Evolutionary conservation across 2,888 invertebrate species (phyloP).

Genomic region (Noctua fimbriata): DNA sequence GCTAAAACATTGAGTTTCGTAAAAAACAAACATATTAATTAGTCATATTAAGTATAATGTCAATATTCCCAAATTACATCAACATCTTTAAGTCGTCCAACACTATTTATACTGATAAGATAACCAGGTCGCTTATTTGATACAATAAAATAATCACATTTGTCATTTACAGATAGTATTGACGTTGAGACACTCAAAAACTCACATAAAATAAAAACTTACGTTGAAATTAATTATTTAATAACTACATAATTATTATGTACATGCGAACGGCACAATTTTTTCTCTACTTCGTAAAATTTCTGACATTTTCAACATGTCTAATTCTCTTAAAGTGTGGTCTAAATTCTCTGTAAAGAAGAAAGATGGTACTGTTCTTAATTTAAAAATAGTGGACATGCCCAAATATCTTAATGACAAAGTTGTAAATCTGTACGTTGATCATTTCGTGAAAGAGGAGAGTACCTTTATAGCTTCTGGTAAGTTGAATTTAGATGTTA

Average conservation of each 20-base stretch:
- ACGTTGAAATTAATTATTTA: neutral
- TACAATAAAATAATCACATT: constrained; percentile 4
- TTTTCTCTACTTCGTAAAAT: constrained; percentile 20
- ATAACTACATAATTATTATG: neutral
- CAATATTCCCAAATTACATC: neutral
- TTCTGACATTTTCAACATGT: constrained; percentile 16
- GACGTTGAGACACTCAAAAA: neutral
- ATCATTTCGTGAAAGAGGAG: constrained; percentile 65
- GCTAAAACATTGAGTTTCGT: neutral
- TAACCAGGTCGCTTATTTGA: constrained; percentile 5
- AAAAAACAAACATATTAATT: constrained; percentile 1
- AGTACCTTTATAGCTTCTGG: constrained; percentile 60
- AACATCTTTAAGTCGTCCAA: neutral
- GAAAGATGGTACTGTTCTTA: constrained; percentile 37
- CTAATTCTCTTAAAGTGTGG: constrained; percentile 47
- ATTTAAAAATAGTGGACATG: constrained; percentile 66
- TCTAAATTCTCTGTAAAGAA: constrained; percentile 51
- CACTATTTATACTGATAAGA: constrained; percentile 31
- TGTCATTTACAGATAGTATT: constrained; percentile 10
- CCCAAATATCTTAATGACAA: constrained; percentile 56
- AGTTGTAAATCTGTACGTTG: constrained; percentile 49
- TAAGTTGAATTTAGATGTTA: constrained; percentile 25
- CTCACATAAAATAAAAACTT: neutral
- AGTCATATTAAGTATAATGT: neutral
- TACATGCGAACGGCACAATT: neutral